These are phyloP conservation scores for Macquaria ambigua DNA, from an alignment of 2,113 vertebrate species.

Conservation along the genomic window DNA sequence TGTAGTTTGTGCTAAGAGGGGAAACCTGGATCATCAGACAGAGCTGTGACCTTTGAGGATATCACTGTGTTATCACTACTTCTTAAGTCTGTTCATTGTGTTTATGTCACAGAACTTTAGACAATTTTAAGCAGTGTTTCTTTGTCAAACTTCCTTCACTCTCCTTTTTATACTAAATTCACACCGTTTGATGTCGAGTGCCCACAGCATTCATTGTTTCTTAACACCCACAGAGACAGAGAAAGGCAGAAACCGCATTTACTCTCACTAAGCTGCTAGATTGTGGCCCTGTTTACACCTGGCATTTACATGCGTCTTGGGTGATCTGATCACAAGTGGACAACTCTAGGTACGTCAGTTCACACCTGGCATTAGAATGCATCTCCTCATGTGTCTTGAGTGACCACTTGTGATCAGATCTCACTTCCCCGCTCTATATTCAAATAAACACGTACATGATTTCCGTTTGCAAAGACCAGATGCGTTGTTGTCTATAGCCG, in stretches of 20 bases:
- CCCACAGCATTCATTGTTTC: conserved; percentile 12
- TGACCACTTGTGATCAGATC: too few species aligned
- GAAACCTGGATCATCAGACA: neutral
- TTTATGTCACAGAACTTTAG: neutral
- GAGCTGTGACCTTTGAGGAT: neutral
- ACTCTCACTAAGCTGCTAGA: conserved; percentile 14
- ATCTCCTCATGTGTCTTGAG: too few species aligned
- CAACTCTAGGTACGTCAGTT: too few species aligned
- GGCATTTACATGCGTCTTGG: too few species aligned
- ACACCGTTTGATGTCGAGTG: conserved; percentile 3
- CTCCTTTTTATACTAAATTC: neutral
- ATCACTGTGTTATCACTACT: too few species aligned
- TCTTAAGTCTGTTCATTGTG: too few species aligned
- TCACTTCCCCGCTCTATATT: too few species aligned
- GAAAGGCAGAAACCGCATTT: conserved; percentile 17
- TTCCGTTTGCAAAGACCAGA: too few species aligned
- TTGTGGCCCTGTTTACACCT: neutral
- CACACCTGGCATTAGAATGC: too few species aligned
- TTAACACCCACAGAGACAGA: neutral
- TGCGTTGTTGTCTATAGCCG: too few species aligned
- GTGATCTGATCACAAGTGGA: too few species aligned
- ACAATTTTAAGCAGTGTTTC: neutral
- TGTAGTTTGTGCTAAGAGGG: neutral
- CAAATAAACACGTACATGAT: too few species aligned
- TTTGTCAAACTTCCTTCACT: neutral